Conservation (phyloP, 2,797 vertebrate genomes). For the Choloepus didactylus region DNA sequence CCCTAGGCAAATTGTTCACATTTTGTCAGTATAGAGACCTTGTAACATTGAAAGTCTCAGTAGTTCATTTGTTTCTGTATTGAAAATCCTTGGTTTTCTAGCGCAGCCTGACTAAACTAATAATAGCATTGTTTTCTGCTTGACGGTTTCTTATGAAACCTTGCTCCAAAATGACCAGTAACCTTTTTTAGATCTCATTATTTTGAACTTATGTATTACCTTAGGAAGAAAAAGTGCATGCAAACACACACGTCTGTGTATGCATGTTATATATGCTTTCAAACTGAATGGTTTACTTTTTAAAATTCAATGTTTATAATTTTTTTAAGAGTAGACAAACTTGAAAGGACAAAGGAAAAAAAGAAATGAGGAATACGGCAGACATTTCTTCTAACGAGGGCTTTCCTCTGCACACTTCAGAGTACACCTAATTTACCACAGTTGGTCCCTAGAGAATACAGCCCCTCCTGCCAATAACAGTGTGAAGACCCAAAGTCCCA, state of each 20-base stretch:
- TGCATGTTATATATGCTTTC: background rate
- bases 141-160: background rate
- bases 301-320: background rate
- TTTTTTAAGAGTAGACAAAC: background rate
- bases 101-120: background rate
- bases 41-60: constrained; percentile 30
- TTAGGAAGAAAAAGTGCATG: background rate
- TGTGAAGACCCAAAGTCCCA: background rate
- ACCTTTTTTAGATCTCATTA: constrained; percentile 3
- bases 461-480: background rate
- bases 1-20: constrained; percentile 39
- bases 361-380: background rate
- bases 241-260: background rate
- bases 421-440: background rate
- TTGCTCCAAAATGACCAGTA: constrained; percentile 26
- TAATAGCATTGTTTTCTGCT: background rate
- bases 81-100: constrained; percentile 52
- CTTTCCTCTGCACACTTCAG: background rate
- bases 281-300: background rate
- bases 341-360: background rate
- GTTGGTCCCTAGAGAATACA: background rate
- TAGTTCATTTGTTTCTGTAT: constrained; percentile 62
- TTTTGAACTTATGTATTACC: background rate
- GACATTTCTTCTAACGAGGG: background rate
- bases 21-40: constrained; percentile 44